Evolutionary conservation across 2,888 invertebrate species (phyloP).

Genomic region (Aromia moschata): DNA sequence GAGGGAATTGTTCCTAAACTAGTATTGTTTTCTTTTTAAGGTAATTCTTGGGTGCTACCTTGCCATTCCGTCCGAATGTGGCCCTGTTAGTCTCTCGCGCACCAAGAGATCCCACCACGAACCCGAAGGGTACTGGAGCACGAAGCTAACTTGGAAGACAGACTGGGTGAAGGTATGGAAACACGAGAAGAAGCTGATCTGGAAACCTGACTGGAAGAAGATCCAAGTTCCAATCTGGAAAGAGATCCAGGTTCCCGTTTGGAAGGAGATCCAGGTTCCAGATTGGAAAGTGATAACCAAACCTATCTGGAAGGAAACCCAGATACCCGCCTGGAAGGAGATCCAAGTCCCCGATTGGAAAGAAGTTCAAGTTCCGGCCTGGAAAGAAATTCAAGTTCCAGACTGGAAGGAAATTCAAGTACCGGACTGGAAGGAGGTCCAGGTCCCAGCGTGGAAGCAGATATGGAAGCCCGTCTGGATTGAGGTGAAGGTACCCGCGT

Average conservation of each 20-base stretch:
- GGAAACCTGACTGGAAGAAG: conserved; percentile 81
- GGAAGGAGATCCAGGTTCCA: conserved; percentile 82
- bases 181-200: conserved; percentile 75
- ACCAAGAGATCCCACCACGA: conserved; percentile 69
- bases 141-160: conserved; percentile 84
- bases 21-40: conserved; percentile 60
- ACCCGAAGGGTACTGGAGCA: conserved; percentile 81
- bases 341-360: conserved; percentile 79
- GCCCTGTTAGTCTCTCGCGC: conserved; percentile 63
- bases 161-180: conserved; percentile 83
- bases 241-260: conserved; percentile 76
- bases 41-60: conserved; percentile 69
- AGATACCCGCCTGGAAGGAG: conserved; percentile 82
- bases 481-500: conserved; percentile 71
- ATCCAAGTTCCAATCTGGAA: conserved; percentile 72
- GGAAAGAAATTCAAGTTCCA: conserved; percentile 77
- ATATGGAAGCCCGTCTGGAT: conserved; percentile 73
- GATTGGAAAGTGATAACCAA: conserved; percentile 79
- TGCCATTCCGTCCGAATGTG: conserved; percentile 61
- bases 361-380: conserved; percentile 74
- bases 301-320: conserved; percentile 80
- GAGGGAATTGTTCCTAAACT: too few relatives aligned
- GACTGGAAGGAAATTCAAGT: conserved; percentile 76
- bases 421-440: conserved; percentile 71
- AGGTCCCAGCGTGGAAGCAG: conserved; percentile 73